Evolutionary conservation across 2,797 vertebrate genomes (phyloP).

Genomic region (Lepus townsendii): DNA sequence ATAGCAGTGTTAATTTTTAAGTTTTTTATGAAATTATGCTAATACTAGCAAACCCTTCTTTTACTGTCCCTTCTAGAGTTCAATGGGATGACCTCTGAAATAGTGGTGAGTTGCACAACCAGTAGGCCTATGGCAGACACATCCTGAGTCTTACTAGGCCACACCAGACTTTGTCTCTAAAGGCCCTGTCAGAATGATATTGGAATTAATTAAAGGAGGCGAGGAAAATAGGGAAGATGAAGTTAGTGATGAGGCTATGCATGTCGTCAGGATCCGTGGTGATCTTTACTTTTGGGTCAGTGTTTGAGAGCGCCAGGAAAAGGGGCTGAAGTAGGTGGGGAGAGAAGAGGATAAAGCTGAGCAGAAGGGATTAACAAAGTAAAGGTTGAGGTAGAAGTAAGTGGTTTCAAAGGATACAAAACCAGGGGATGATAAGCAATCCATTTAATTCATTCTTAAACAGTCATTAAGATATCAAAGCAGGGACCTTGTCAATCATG

Average conservation of each 20-base stretch:
- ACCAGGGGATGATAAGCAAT: neutral
- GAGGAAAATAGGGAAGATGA: neutral
- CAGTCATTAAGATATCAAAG: neutral
- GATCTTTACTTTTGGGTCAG: neutral
- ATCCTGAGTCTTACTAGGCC: neutral
- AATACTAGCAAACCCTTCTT: neutral
- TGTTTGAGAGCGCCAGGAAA: neutral
- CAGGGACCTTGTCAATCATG: neutral
- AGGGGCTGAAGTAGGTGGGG: neutral
- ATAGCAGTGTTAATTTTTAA: neutral
- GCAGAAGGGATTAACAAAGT: neutral
- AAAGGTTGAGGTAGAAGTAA: slow-evolving; percentile 12
- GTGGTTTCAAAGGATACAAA: neutral
- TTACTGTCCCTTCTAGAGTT: neutral
- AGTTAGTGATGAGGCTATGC: neutral
- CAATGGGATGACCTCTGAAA: slow-evolving; percentile 7
- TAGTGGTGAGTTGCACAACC: neutral
- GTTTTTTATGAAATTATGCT: neutral
- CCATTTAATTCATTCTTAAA: slow-evolving; percentile 51
- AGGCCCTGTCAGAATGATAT: neutral
- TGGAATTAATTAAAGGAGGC: neutral
- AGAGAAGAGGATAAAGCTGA: neutral
- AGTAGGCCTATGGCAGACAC: neutral
- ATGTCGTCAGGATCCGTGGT: neutral
- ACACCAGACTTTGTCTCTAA: neutral